phyloP scores from a whole-genome alignment of 1,140 invertebrate genomes.

The Drosophila nikananu region DNA sequence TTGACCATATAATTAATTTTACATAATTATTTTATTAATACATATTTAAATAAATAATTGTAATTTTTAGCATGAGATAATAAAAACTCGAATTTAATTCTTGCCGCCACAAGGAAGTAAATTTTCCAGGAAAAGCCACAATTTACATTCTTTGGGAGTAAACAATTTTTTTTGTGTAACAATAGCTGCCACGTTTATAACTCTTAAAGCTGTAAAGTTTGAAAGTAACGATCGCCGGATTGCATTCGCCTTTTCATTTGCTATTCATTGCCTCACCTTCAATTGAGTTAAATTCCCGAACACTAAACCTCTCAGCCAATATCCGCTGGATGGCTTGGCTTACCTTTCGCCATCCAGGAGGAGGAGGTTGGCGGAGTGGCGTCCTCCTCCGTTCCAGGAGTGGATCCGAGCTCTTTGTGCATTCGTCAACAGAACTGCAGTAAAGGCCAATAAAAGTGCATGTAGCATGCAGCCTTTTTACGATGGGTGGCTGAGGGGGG shows the following conservation, averaged over 20 bases:
- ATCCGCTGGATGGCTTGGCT: slow-evolving; percentile 44
- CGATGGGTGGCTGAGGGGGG: slow-evolving; percentile 22
- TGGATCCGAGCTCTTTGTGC: slow-evolving; percentile 49
- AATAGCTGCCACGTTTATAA: slow-evolving; percentile 25
- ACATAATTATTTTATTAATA: neutral
- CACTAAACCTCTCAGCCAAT: slow-evolving; percentile 65
- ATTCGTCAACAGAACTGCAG: slow-evolving; percentile 76
- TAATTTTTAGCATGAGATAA: neutral
- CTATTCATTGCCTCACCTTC: slow-evolving; percentile 72
- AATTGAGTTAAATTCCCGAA: slow-evolving; percentile 60
- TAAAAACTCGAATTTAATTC: neutral
- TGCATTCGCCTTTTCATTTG: slow-evolving; percentile 54
- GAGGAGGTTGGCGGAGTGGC: neutral
- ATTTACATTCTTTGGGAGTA: slow-evolving; percentile 11
- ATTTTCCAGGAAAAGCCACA: slow-evolving; percentile 1
- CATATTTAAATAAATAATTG: neutral
- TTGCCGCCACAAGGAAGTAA: neutral
- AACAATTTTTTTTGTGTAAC: slow-evolving; percentile 3
- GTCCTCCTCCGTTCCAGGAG: slow-evolving; percentile 32
- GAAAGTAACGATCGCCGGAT: slow-evolving; percentile 39
- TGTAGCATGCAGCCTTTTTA: slow-evolving; percentile 72
- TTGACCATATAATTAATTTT: neutral
- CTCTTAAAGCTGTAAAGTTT: slow-evolving; percentile 32
- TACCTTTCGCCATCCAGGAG: slow-evolving; percentile 9
- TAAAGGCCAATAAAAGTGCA: slow-evolving; percentile 82